Percentiles rank a stretch among this genome's conserved stretches.
phyloP scores from a whole-genome alignment of 2,888 invertebrate genomes.

The Melolontha melolontha region DNA sequence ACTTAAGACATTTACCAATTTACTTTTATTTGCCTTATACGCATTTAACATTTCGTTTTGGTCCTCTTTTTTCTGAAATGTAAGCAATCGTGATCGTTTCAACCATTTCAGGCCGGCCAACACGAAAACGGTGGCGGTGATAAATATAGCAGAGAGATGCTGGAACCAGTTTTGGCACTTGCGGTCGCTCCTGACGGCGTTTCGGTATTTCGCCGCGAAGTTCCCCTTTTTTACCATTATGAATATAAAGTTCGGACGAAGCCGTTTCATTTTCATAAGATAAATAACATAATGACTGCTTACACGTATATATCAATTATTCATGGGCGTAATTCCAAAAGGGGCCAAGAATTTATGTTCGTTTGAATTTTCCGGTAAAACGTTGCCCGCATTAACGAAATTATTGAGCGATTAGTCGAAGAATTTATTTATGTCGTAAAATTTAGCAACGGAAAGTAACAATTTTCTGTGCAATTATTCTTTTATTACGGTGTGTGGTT shows the following conservation, averaged over 20 bases:
- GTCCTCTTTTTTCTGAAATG: too few species aligned
- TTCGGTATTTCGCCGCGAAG: conserved; percentile 41
- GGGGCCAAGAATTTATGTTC: conserved; percentile 33
- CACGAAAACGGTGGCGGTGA: conserved; percentile 55
- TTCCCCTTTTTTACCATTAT: conserved; percentile 31
- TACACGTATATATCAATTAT: conserved; percentile 40
- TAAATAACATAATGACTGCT: conserved; percentile 42
- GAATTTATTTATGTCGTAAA: conserved; percentile 22
- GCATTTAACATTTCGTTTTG: too few species aligned
- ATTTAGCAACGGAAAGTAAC: not conserved
- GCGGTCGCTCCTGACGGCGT: conserved; percentile 31
- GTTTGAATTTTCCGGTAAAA: conserved; percentile 35
- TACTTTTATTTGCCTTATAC: too few species aligned
- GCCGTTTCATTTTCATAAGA: conserved; percentile 31
- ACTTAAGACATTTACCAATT: conserved; percentile 9
- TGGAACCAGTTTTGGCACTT: conserved; percentile 54
- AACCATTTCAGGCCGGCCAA: conserved; percentile 52
- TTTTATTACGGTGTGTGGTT: not conserved
- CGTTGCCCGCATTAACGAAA: conserved; percentile 19
- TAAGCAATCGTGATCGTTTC: conserved; percentile 47
- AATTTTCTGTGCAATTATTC: conserved; percentile 14
- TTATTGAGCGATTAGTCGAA: conserved; percentile 31
- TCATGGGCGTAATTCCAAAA: conserved; percentile 38
- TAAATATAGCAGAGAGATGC: conserved; percentile 51
- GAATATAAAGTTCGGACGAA: conserved; percentile 33